Conservation (phyloP, 2,113 vertebrate genomes). For the Pluvialis apricaria region DNA sequence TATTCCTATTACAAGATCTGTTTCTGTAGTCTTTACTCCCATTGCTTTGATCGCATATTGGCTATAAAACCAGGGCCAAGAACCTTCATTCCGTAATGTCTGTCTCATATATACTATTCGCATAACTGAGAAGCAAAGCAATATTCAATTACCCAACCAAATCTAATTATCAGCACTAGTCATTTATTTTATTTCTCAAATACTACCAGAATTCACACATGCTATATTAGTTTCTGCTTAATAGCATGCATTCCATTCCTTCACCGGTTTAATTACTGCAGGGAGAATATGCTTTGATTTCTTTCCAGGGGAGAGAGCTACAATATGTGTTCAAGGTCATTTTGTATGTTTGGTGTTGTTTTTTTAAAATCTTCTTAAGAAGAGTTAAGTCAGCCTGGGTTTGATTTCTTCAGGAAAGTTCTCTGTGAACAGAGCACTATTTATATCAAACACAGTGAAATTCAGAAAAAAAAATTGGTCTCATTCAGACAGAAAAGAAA, state of each 20-base stretch:
- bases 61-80: neutral
- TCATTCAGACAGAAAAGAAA: neutral
- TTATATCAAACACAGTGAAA: neutral
- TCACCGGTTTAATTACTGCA: neutral
- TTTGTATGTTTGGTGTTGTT: neutral
- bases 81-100: neutral
- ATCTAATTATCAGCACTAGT: neutral
- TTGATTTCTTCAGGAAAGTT: neutral
- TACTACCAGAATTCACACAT: neutral
- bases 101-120: neutral
- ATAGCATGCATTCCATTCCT: neutral
- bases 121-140: neutral
- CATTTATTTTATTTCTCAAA: constrained; percentile 15
- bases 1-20: neutral
- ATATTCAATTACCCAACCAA: neutral
- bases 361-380: neutral
- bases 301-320: neutral
- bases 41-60: neutral
- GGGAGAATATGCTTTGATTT: neutral
- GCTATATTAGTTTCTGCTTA: constrained; percentile 2
- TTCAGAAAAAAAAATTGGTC: neutral
- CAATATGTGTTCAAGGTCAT: neutral
- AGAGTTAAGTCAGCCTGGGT: neutral
- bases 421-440: neutral
- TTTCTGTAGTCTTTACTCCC: neutral